phyloP scores from a whole-genome alignment of 2,888 invertebrate genomes.

The Sepioteuthis lessoniana region DNA sequence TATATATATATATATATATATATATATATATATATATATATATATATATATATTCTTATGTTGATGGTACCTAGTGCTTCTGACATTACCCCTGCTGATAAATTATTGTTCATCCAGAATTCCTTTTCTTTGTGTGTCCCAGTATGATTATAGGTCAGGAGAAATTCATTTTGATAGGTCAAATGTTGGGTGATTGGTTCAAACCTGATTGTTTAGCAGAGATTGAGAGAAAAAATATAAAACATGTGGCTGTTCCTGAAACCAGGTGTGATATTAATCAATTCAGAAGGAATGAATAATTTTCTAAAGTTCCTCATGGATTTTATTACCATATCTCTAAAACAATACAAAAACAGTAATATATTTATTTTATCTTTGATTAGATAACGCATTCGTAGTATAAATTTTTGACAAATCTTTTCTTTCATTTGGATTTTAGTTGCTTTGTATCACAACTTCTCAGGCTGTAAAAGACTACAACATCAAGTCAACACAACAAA shows the following conservation, averaged over 20 bases:
- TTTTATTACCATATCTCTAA: background rate
- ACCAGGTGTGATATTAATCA: background rate
- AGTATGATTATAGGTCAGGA: background rate
- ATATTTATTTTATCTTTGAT: too few species aligned
- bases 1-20: too few species aligned
- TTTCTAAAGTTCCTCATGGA: background rate
- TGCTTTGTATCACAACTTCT: too few species aligned
- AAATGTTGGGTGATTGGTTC: background rate
- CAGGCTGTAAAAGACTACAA: too few species aligned
- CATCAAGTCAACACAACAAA: too few species aligned
- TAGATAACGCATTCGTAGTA: too few species aligned
- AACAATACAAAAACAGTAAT: background rate
- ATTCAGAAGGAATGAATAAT: background rate
- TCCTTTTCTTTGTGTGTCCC: background rate
- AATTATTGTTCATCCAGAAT: background rate
- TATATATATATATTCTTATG: background rate
- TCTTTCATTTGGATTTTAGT: too few species aligned
- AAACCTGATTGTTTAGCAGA: too few species aligned
- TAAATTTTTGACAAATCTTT: too few species aligned
- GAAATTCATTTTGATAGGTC: background rate
- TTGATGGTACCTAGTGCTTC: background rate
- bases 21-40: background rate
- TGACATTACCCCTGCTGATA: conserved; percentile 18
- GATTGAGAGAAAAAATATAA: background rate
- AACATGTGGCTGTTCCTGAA: background rate